Evolutionary conservation across 1,140 invertebrate genomes (phyloP).

Genomic region (Saccostrea cuccullata): DNA sequence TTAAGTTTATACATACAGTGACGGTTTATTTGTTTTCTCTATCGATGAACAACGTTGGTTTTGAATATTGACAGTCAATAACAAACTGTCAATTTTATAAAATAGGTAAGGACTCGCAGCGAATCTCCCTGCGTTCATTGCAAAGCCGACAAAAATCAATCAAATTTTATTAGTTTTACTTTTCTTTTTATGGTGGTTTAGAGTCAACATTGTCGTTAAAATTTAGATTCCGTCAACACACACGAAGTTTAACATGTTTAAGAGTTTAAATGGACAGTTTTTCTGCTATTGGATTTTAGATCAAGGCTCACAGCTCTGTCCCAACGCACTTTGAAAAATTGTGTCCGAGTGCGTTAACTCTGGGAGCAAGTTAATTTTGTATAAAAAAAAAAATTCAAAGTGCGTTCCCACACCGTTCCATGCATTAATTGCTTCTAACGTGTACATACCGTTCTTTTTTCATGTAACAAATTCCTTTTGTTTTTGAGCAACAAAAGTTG

Average conservation of each 20-base stretch:
- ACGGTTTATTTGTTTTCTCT: too few relatives aligned
- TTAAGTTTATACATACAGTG: too few relatives aligned
- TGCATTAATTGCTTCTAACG: too few relatives aligned
- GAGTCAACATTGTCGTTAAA: conserved; percentile 15
- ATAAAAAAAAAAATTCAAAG: too few relatives aligned
- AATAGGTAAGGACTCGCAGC: neutral
- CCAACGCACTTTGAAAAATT: too few relatives aligned
- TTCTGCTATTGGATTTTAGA: neutral
- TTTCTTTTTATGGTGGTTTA: conserved; percentile 29
- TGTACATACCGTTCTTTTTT: too few relatives aligned
- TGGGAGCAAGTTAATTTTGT: too few relatives aligned
- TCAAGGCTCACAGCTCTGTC: neutral
- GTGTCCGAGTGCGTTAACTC: too few relatives aligned
- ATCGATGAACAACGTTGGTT: neutral
- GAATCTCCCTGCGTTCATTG: neutral
- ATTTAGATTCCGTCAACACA: conserved; percentile 10
- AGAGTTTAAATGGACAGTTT: conserved; percentile 24
- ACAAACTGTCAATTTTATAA: neutral
- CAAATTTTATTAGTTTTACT: conserved; percentile 8
- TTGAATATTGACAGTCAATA: conserved; percentile 11
- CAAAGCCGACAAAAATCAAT: neutral
- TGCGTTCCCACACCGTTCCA: too few relatives aligned
- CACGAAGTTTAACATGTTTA: neutral
- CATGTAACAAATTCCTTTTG: too few relatives aligned
- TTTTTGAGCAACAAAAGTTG: too few relatives aligned